Base-by-base conservation (phyloP, 2,113 vertebrate species). In the Pavo muticus region DNA sequence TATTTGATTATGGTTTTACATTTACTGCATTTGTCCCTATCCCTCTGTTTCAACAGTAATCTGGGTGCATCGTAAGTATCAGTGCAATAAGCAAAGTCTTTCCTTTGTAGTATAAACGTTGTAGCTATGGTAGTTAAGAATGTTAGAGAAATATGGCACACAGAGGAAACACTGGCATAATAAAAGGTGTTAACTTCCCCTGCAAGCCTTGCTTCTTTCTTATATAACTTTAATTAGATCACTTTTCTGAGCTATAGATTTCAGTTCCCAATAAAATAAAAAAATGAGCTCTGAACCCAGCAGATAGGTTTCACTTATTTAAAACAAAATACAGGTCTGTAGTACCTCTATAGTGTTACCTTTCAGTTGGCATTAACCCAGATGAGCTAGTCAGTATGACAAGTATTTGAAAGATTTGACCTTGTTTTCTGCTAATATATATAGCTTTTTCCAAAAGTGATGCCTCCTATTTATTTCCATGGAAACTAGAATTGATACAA, bases 81-180 rank as follows among this genome's bases (percentile, higher is more conserved):
- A 72, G 48, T 77, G 59, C 44, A 93, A 54, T 72, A 79, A 82
- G 15, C 20, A 42, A 89, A 57, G 21, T 18, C 12, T 61, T 79
- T 92, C 25, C 25, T 69, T n/a, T 91, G 85, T 69, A 93, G 52
- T 80, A 65, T 85, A 87, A 96, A 94, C 20, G 16, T 52, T 88
- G 82, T 73, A 95, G 37, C 54, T 72, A 54, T 80, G 71, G 68
- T 44, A 70, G 63, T 76, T 79, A 70, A 69, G n/a, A 54, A 67
- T 45, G 40, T 54, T 77, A 80, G 48, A 70, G 56, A 78, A 47
- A 24, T 23, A 23, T 35, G 54, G 48, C 11, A 39, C 39, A 32
- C 14, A 63, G 23, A 69, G 30, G 44, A 83, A 93, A 72, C 54
- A 87, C 1, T 83, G 67, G 23, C 44, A 32, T 61, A 72, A 87